Base-by-base conservation (phyloP, 1,140 invertebrate genomes). In the Muscidifurax raptorellus region DNA sequence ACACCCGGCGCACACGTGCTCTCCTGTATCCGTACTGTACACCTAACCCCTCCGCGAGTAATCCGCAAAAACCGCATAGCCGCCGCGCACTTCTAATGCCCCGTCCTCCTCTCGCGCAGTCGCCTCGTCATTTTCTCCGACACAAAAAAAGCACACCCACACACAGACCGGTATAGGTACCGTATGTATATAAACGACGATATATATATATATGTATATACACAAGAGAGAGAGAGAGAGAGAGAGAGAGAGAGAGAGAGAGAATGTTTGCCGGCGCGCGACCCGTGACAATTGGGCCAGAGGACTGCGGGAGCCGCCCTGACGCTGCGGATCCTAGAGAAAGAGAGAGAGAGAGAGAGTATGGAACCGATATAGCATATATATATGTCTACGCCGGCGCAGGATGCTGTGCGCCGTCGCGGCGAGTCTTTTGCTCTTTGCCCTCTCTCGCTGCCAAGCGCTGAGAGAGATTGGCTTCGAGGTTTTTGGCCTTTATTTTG, bases 221-320 rank as follows among this genome's bases (percentile, higher is more conserved):
- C n/a, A n/a, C n/a, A n/a, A n/a, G 22, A 18, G 22, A 59, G 5
- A 59, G 18, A n/a, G 52, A n/a, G 52, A 59, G 22, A 18, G 22
- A 59, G 5, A 59, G 18, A n/a, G 52, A n/a, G 52, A 59, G n/a
- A n/a, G 22, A 18, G 22, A 59, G 5, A 59, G 18, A n/a, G 52
- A n/a, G 52, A 59, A 59, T 59, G 52, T n/a, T 59, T 59, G 52
- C 52, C 52, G 52, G 52, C 52, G 22, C 52, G 52, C 52, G 15
- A 90, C 88, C 90, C 90, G 87, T 90, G 89, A 88, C 88, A 91
- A 92, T 90, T 89, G 87, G 89, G 52, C 52, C 88, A 86, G 88
- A 90, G 89, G 90, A 90, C 91, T 91, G 89, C 89, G 90, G 88
- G 87, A 86, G 89, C 86, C 88, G 78, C 81, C 86, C 86, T 83